Percentiles rank a stretch among this genome's conserved stretches.
Conservation (phyloP, 2,113 vertebrate genomes). For the Zosterops borbonicus region DNA sequence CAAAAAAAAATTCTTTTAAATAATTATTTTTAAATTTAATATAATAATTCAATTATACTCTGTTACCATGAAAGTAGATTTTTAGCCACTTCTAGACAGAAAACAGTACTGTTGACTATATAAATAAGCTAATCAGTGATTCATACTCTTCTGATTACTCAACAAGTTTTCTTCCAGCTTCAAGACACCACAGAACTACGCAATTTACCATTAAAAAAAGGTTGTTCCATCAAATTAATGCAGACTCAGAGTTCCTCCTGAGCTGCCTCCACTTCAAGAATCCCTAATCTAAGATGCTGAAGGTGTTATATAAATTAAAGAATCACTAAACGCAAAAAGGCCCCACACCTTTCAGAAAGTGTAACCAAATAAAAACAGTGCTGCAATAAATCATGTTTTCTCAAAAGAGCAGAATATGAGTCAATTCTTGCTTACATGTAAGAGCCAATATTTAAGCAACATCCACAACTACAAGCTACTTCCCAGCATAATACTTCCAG, state of each 20-base stretch:
- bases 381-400: neutral
- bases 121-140: constrained; percentile 1
- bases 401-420: neutral
- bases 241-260: neutral
- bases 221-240: neutral
- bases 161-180: neutral
- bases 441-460: neutral
- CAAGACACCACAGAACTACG: neutral
- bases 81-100: neutral
- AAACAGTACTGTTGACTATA: neutral
- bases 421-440: neutral
- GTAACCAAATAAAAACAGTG: neutral
- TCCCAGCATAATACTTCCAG: neutral
- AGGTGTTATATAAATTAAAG: neutral
- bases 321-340: neutral
- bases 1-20: neutral
- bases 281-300: neutral
- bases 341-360: neutral
- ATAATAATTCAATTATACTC: neutral
- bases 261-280: neutral
- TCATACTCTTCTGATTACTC: neutral
- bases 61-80: neutral
- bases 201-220: neutral
- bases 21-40: neutral
- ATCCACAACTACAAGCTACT: neutral